These are phyloP conservation scores for Allygus modestus DNA, from an alignment of 2,888 invertebrate species.

Conservation along the genomic window DNA sequence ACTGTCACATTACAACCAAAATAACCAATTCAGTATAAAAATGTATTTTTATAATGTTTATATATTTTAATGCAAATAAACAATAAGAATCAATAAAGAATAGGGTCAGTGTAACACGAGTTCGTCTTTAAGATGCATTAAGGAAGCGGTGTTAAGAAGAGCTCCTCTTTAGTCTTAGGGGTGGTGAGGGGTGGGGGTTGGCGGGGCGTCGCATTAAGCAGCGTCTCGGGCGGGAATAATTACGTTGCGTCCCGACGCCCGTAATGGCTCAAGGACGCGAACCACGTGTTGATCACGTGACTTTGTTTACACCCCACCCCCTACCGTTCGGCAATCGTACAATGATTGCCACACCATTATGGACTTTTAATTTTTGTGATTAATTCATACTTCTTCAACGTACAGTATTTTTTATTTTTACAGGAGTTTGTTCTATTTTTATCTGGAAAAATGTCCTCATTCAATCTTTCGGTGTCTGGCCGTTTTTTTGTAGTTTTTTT, in stretches of 20 bases:
- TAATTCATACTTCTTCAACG: not conserved
- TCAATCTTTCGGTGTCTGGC: too few species aligned
- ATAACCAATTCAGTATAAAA: too few species aligned
- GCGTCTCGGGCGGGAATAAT: constrained; percentile 57
- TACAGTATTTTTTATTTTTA: too few species aligned
- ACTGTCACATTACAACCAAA: too few species aligned
- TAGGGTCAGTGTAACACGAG: constrained; percentile 44
- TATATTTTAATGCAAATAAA: not conserved
- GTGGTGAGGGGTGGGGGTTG: constrained; percentile 3
- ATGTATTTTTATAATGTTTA: too few species aligned
- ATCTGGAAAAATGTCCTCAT: too few species aligned
- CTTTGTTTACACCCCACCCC: constrained; percentile 31
- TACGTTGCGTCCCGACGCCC: constrained; percentile 43
- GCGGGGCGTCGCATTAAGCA: constrained; percentile 42
- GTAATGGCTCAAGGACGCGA: constrained; percentile 52
- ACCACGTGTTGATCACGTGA: constrained; percentile 56
- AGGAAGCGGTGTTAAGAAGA: constrained; percentile 54
- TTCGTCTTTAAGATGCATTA: constrained; percentile 53
- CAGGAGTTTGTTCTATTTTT: too few species aligned
- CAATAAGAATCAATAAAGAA: not conserved
- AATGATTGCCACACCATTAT: not conserved
- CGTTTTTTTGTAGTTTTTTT: too few species aligned
- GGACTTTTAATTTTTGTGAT: not conserved
- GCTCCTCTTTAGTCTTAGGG: constrained; percentile 58
- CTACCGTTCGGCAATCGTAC: not conserved